Base-by-base conservation (phyloP, 2,113 vertebrate species). In the Corynorhinus townsendii region DNA sequence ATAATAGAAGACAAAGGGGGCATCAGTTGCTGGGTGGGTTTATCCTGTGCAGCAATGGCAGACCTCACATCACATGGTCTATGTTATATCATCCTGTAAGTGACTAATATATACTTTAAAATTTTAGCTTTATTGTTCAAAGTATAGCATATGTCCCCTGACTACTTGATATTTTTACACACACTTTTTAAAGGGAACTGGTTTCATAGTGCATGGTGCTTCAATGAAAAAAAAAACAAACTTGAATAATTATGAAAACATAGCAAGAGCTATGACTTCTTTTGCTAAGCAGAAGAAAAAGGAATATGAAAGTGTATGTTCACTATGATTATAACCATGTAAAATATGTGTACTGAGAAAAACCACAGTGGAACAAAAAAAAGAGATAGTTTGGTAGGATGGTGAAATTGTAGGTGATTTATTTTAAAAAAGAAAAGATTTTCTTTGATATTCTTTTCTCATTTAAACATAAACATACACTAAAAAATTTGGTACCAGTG, bases 271-370 rank as follows among this genome's bases (percentile, higher is more conserved):
- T 20, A 35, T 69, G 28, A 68, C 28, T 89, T 83, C 47, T 86
- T 68, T 86, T 81, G 56, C 38, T 75, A 68, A 69, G 33, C 28
- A 56, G 68, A 69, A 76, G 11, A 54, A 62, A 62, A 71, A 22
- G n/a, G 10, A 89, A 62, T 52, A 40, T 71, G 11, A 59, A 43
- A 92, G 38, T 45, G 6, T 28, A 68, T 45, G 17, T 72, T 91
- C 35, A 45, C 26, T 64, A 28, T 30, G 81, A 71, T 71, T 69
- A 28, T 26, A 59, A 69, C 24, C 81, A 59, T 77, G 38, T 33
- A 89, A 89, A 69, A 94, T 77, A 62, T n/a, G n/a, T 68, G 11
- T 62, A n/a, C 71, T 90, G 47, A 87, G 54, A 91, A 87, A 91
- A 82, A 59, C 24, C 30, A 87, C 68, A 82, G 56, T 5, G 80